Evolutionary conservation across 2,113 vertebrate species (phyloP), one percentile per base, ranked within the genome.

Genomic region (Gambusia holbrooki): DNA sequence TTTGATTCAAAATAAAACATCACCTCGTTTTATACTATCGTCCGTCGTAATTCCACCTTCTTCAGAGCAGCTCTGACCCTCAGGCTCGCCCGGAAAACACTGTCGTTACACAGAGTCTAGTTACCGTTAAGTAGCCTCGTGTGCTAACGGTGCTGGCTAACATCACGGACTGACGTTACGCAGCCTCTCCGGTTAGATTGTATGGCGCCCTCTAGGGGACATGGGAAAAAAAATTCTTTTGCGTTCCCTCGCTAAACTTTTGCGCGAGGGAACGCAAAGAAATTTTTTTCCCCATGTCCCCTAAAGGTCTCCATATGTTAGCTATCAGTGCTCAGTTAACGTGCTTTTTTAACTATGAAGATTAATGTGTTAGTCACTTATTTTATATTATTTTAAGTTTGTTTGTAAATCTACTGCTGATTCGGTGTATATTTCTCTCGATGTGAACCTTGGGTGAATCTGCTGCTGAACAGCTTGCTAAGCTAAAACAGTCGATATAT

Each of bases 391-490:
- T 12, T n/a, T 10, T 25, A 27, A n/a, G 30, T 25, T 5, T 48
- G 1, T 15, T 5, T 6, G 7, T 32, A 5, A 33, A 66, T 12
- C 14, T 3, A 0, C 25, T 19, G 35, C 4, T 13, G 2, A 42
- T 4, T 13, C 0, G 27, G 69, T 69, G 27, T 27, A 27, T 27
- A 6, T 28, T 11, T 12, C 58, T 12, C 45, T 73, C 32, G 88
- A 80, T 79, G 97, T 97, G 96, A 95, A 97, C 77, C 87, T 97
- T 63, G 96, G 96, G 96, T 97, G 82, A 96, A 96, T 89, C 2
- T 69, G 64, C 70, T 40, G 35, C 54, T 48, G 14, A 66, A 0
- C 4, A 68, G 66, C 63, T 82, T 79, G 81, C 80, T 74, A 74
- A 12, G 85, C 86, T 86, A 88, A 74, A 67, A 22, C 73, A 25